Conservation (phyloP, 2,888 invertebrate genomes). For the Blastobasis lacticolella region DNA sequence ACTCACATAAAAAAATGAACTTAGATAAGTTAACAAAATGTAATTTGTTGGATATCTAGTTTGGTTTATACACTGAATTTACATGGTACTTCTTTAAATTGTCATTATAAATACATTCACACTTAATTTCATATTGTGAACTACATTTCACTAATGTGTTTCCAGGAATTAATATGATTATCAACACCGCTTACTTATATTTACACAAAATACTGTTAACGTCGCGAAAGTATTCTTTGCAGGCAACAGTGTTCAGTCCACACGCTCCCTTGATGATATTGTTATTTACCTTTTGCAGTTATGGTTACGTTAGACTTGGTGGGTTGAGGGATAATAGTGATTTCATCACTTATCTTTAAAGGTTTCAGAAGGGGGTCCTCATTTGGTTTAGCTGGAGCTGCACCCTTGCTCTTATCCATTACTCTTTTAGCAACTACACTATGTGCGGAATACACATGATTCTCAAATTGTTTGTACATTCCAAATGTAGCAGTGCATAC, state of each 20-base stretch:
- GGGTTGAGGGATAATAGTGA: slow-evolving; percentile 93
- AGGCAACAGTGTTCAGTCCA: slow-evolving; percentile 26
- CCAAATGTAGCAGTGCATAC: slow-evolving; percentile 96
- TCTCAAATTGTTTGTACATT: slow-evolving; percentile 96
- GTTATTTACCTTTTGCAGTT: slow-evolving; percentile 67
- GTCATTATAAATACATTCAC: slow-evolving; percentile 47
- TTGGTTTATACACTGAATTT: slow-evolving; percentile 50
- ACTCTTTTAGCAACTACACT: slow-evolving; percentile 92
- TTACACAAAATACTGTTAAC: slow-evolving; percentile 62
- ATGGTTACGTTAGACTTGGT: slow-evolving; percentile 70
- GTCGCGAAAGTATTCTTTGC: slow-evolving; percentile 40
- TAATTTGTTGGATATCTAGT: slow-evolving; percentile 28
- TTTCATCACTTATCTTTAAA: slow-evolving; percentile 92
- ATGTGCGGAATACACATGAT: slow-evolving; percentile 95
- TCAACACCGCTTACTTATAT: slow-evolving; percentile 45
- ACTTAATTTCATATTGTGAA: slow-evolving; percentile 25
- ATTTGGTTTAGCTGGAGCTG: slow-evolving; percentile 35
- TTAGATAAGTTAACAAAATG: no score
- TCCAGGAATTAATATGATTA: slow-evolving; percentile 42
- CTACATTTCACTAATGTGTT: slow-evolving; percentile 45
- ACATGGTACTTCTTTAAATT: slow-evolving; percentile 37
- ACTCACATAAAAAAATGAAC: slow-evolving; percentile 10
- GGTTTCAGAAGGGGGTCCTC: slow-evolving; percentile 85
- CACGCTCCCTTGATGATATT: slow-evolving; percentile 31
- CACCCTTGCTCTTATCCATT: slow-evolving; percentile 81